Percentiles rank a stretch among this genome's conserved stretches.
These are phyloP conservation scores for Drosophila albomicans DNA, from an alignment of 1,140 invertebrate genomes.

Conservation along the genomic window DNA sequence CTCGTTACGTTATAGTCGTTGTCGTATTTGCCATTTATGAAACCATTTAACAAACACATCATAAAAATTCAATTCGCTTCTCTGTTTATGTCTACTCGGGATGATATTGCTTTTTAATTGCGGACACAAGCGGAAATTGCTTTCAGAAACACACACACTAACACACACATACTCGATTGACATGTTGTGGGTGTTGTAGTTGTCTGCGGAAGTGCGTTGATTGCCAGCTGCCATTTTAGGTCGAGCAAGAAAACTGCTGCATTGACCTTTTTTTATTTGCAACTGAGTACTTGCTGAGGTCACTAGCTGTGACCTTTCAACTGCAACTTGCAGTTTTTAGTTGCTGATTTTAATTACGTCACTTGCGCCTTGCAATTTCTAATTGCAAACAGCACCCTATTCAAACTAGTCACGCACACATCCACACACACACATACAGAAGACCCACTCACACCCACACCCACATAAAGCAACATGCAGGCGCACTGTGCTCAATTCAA, in stretches of 20 bases:
- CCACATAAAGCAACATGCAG: slow-evolving; percentile 12
- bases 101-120: slow-evolving; percentile 83
- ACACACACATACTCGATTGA: slow-evolving; percentile 39
- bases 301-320: slow-evolving; percentile 70
- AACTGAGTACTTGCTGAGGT: slow-evolving; percentile 19
- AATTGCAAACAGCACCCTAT: slow-evolving; percentile 70
- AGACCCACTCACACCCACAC: background rate
- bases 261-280: slow-evolving; percentile 20
- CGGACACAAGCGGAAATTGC: slow-evolving; percentile 81
- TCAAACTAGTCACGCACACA: slow-evolving; percentile 26
- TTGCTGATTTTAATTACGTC: slow-evolving; percentile 68
- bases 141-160: slow-evolving; percentile 59
- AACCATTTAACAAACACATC: slow-evolving; percentile 82
- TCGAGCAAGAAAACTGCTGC: slow-evolving; percentile 42
- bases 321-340: slow-evolving; percentile 16
- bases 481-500: slow-evolving; percentile 29
- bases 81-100: slow-evolving; percentile 71
- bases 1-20: background rate
- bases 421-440: background rate
- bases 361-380: slow-evolving; percentile 73
- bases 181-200: slow-evolving; percentile 34
- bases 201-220: slow-evolving; percentile 73
- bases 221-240: slow-evolving; percentile 48
- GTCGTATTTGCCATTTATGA: slow-evolving; percentile 73
- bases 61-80: slow-evolving; percentile 80